phyloP scores from a whole-genome alignment of 1,140 invertebrate genomes.

The Bombus vancouverensis region DNA sequence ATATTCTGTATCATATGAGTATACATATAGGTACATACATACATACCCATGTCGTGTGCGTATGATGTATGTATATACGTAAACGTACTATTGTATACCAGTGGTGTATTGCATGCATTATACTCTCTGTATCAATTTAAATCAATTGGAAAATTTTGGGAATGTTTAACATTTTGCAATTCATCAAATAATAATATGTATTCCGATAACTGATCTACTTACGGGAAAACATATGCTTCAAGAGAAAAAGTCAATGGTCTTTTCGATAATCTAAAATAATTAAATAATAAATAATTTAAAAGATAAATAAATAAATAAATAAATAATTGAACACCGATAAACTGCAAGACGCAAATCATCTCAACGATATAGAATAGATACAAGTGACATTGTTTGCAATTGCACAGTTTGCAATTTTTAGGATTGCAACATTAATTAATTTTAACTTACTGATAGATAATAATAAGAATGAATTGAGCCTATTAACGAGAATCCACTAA shows the following conservation, averaged over 20 bases:
- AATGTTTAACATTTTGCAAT: neutral
- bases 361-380: no score
- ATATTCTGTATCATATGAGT: no score
- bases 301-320: no score
- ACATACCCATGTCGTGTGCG: no score
- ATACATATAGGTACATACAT: no score
- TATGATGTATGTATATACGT: no score
- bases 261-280: neutral
- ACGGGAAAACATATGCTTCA: neutral
- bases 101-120: no score
- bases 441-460: neutral
- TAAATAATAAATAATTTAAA: no score
- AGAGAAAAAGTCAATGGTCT: neutral
- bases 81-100: no score
- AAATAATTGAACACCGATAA: neutral
- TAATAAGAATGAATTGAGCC: neutral
- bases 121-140: no score
- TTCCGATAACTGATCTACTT: neutral
- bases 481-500: neutral
- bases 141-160: no score
- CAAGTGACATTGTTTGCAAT: no score
- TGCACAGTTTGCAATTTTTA: neutral
- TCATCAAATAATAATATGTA: neutral
- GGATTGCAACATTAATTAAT: conserved; percentile 16
- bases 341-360: neutral